Evolutionary conservation across 2,113 vertebrate species (phyloP), one percentile per base, ranked within the genome.

Genomic region (Butastur rufipennis): DNA sequence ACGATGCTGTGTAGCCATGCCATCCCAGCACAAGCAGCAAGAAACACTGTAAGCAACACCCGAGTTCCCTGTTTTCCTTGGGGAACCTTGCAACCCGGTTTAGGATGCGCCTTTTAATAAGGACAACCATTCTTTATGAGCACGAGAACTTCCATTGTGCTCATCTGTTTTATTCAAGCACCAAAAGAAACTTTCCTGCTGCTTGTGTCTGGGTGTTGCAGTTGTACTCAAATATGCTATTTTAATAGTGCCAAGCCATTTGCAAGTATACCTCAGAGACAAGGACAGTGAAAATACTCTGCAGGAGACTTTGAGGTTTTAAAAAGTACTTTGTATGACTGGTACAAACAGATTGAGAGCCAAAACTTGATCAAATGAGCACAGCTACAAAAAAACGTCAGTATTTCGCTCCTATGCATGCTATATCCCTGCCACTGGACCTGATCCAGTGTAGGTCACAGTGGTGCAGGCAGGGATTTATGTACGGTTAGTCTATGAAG

Each of bases 41-140:
- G 74, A 45, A 88, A 19, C 34, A 6, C 40, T 40, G 12, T 38
- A 19, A 68, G 16, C 55, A 52, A 11, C 12, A 26, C 52, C 19
- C 0, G 0, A 18, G n/a, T 70, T 81, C 27, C 52, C 31, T 16
- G 1, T 42, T 74, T 82, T 70, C 32, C 14, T n/a, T 16, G 21
- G 43, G 25, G 6, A 59, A 13, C 55, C 16, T 62, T 90, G 45
- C 45, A 58, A 0, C 11, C 15, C 2, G 2, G 4, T 48, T 18
- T 16, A 68, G 21, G 20, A 10, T 50, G 21, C 59, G 19, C 15
- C 55, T 93, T 85, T 70, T 27, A 18, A 6, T 31, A 31, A 62
- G n/a, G n/a, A 50, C 21, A 66, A 0, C 42, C 18, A 16, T 77
- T 53, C 34, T 23, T 0, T 36, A 26, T 21, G 12, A 71, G 45